Conservation (phyloP, 2,888 invertebrate species). For the Nipponacmea schrenckii region DNA sequence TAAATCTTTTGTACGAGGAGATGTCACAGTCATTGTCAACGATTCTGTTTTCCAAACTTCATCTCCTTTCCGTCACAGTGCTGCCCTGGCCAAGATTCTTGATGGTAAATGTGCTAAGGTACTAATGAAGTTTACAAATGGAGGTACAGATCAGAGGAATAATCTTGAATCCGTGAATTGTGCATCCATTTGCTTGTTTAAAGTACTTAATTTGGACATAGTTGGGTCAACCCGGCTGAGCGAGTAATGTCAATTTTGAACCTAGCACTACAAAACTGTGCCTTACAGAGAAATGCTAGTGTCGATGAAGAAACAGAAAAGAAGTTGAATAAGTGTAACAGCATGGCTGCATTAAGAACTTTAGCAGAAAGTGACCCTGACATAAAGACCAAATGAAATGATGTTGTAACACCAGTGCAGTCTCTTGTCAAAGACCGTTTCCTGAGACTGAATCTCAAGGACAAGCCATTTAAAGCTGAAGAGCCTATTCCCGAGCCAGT, state of each 20-base stretch:
- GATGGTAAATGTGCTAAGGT: too few species aligned
- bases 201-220: conserved; percentile 27
- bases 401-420: neutral
- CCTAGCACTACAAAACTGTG: neutral
- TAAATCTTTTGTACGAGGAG: conserved; percentile 28
- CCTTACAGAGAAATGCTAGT: neutral
- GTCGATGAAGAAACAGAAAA: neutral
- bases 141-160: conserved; percentile 32
- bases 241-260: neutral
- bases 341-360: neutral
- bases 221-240: neutral
- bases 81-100: neutral
- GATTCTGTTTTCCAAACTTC: conserved; percentile 34
- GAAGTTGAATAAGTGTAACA: neutral
- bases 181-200: conserved; percentile 31
- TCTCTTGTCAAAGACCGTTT: neutral
- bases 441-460: neutral
- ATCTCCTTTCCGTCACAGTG: conserved; percentile 29
- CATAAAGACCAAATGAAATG: neutral
- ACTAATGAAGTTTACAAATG: conserved; percentile 31
- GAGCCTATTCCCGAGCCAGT: neutral
- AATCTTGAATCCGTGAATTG: conserved; percentile 31
- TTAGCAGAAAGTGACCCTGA: neutral
- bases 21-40: conserved; percentile 24
- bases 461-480: neutral